Percentiles rank a stretch among this genome's conserved stretches.
Conservation (phyloP, 1,140 invertebrate species). For the Eulimnadia texana region DNA sequence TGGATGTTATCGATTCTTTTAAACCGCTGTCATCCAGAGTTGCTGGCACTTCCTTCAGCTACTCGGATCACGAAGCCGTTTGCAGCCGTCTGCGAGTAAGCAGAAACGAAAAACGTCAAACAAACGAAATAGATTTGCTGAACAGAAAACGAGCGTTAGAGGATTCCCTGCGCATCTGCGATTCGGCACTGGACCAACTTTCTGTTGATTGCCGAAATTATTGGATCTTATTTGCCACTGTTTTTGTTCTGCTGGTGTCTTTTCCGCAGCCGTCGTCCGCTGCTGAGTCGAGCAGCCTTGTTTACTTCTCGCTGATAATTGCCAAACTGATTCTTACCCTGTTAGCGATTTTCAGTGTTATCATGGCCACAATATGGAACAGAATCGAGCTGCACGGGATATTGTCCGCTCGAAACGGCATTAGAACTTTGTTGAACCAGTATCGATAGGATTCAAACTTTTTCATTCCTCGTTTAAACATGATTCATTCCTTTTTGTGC, state of each 20-base stretch:
- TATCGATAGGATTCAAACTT: neutral
- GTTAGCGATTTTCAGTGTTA: conserved; percentile 43
- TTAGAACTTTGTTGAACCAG: conserved; percentile 32
- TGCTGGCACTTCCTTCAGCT: conserved; percentile 54
- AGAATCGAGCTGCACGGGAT: conserved; percentile 58
- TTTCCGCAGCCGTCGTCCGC: conserved; percentile 22
- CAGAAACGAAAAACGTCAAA: conserved; percentile 8
- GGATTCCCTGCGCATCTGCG: conserved; percentile 16
- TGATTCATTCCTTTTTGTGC: too few relatives aligned
- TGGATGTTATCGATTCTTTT: conserved; percentile 42
- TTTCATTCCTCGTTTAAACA: neutral
- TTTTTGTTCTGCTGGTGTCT: conserved; percentile 32
- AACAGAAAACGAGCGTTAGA: conserved; percentile 15
- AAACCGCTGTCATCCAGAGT: conserved; percentile 58
- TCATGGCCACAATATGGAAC: conserved; percentile 66
- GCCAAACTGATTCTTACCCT: conserved; percentile 28
- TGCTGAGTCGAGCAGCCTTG: conserved; percentile 33
- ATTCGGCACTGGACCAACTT: conserved; percentile 16
- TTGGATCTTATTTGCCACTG: conserved; percentile 13
- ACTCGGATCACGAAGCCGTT: conserved; percentile 88
- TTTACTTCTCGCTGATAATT: conserved; percentile 25
- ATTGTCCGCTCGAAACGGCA: conserved; percentile 45
- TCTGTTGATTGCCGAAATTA: conserved; percentile 16
- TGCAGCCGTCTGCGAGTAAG: conserved; percentile 40
- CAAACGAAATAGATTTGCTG: conserved; percentile 19